Conservation (phyloP, 2,888 invertebrate species). For the Drosophila basisetae region DNA sequence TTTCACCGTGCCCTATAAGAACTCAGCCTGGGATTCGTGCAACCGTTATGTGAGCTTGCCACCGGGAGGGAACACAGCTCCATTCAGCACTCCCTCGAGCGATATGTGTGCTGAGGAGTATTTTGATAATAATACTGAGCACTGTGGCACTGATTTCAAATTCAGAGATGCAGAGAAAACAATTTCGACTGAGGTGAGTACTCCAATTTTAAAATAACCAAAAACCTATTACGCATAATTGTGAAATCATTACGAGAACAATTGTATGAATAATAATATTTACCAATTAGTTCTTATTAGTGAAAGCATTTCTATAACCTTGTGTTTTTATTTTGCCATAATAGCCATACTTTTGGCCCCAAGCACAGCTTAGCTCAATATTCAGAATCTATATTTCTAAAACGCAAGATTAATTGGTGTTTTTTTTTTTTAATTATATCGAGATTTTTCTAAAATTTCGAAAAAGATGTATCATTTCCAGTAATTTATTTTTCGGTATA, state of each 20-base stretch:
- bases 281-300: neutral
- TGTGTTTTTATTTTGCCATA: neutral
- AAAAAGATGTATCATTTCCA: neutral
- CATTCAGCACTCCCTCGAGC: conserved; percentile 43
- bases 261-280: neutral
- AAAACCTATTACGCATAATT: neutral
- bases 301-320: neutral
- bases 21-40: conserved; percentile 67
- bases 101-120: conserved; percentile 83
- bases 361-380: neutral
- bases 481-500: neutral
- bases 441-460: neutral
- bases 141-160: conserved; percentile 75
- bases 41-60: conserved; percentile 57
- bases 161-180: conserved; percentile 80
- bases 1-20: conserved; percentile 83
- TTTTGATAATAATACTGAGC: conserved; percentile 81
- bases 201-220: neutral
- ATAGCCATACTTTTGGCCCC: neutral
- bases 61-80: neutral
- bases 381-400: neutral
- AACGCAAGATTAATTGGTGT: neutral
- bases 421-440: neutral
- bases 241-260: neutral
- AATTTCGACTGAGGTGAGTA: conserved; percentile 80